These are phyloP conservation scores for Cebidichthys violaceus DNA, from an alignment of 2,113 vertebrate genomes.

Conservation along the genomic window DNA sequence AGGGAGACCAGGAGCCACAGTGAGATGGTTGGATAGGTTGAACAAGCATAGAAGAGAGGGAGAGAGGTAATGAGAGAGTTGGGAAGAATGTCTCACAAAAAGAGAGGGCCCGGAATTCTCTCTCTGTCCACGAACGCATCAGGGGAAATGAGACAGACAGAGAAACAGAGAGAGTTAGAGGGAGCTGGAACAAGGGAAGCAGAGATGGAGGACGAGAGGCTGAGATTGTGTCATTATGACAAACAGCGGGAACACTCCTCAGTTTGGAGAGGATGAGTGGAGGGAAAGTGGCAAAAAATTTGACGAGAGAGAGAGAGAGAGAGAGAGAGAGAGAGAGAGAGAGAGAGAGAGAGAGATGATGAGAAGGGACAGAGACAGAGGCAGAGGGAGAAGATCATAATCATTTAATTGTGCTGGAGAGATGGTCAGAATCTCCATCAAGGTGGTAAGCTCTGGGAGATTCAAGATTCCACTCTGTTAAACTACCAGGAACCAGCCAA, in stretches of 20 bases:
- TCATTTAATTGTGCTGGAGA: slow-evolving; percentile 84
- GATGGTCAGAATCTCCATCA: slow-evolving; percentile 75
- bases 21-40: slow-evolving; percentile 37
- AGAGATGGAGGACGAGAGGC: slow-evolving; percentile 66
- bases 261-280: slow-evolving; percentile 66
- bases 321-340: slow-evolving; percentile 51
- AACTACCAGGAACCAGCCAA: slow-evolving; percentile 45
- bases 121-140: slow-evolving; percentile 46
- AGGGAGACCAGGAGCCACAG: slow-evolving; percentile 44
- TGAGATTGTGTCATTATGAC: slow-evolving; percentile 82
- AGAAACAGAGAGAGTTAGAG: slow-evolving; percentile 43
- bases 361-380: slow-evolving; percentile 50
- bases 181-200: slow-evolving; percentile 57
- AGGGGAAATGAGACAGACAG: slow-evolving; percentile 65
- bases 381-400: slow-evolving; percentile 79
- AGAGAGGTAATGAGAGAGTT: slow-evolving; percentile 58
- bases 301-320: slow-evolving; percentile 43
- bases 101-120: slow-evolving; percentile 38
- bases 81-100: slow-evolving; percentile 53
- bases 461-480: slow-evolving; percentile 60
- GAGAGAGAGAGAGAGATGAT: not conserved
- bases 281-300: slow-evolving; percentile 59
- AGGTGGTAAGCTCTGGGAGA: slow-evolving; percentile 59
- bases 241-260: slow-evolving; percentile 72
- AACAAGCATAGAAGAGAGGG: slow-evolving; percentile 46